Evolutionary conservation across 2,888 invertebrate genomes (phyloP), one percentile per base, ranked within the genome.

Genomic region (Ceriagrion tenellum): DNA sequence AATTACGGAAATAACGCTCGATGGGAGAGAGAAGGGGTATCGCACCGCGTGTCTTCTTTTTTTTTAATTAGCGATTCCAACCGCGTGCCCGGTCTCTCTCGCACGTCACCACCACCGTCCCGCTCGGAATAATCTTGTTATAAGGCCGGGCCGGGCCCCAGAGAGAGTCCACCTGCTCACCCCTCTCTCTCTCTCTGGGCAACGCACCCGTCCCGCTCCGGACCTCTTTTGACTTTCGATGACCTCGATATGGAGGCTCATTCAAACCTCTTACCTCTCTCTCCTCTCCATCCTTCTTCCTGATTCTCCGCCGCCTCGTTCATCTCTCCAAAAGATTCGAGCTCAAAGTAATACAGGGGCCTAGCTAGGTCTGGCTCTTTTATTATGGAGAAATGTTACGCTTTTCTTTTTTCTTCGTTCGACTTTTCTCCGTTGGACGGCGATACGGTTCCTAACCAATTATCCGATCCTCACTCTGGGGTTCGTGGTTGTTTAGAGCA

Each of bases 171-270:
- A 81, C 81, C 81, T 81, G 81, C 81, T 81, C 30, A n/a, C n/a
- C n/a, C n/a, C n/a, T n/a, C n/a, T n/a, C n/a, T n/a, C n/a, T n/a
- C 0, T 13, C 30, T 35, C 30, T n/a, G 26, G 26, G 30, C 81
- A 81, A 23, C 81, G 69, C 81, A 81, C 81, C 81, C 81, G 26
- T 23, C 30, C 30, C 12, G 12, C 59, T 59, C 69, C n/a, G 20
- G 69, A 18, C n/a, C n/a, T n/a, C 69, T n/a, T 81, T 35, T 81
- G 81, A 30, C 81, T 81, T 35, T 81, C 81, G 30, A 35, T n/a
- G 81, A 81, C 81, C 81, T 81, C 81, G 81, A 81, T 81, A 81
- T 35, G 81, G 35, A 81, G 81, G 35, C n/a, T 81, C 81, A 81
- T 81, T 81, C 81, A 81, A 81, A 81, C n/a, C 18, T 81, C 81